Conservation (phyloP, 1,140 invertebrate genomes). For the Macrocentrus cingulum region DNA sequence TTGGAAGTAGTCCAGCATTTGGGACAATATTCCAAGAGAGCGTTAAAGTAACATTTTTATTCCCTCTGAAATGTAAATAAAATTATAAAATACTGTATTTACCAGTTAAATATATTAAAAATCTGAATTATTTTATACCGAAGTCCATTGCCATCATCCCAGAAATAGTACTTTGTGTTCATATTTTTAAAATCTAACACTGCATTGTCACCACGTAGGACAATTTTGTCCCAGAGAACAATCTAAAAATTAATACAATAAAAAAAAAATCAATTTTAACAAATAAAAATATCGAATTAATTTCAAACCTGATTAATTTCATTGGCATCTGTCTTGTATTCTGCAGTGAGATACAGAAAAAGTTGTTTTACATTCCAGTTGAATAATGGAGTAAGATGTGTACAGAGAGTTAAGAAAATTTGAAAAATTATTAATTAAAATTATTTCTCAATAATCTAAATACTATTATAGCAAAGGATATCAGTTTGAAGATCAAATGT, state of each 20-base stretch:
- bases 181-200: conserved; percentile 89
- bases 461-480: conserved; percentile 58
- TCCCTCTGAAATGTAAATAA: conserved; percentile 70
- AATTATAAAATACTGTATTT: neutral
- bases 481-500: conserved; percentile 94
- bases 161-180: conserved; percentile 99
- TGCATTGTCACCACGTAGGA: conserved; percentile 89
- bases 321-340: conserved; percentile 90
- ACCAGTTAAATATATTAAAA: no score
- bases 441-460: neutral
- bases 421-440: neutral
- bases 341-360: conserved; percentile 95
- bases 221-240: conserved; percentile 99
- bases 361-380: conserved; percentile 99
- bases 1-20: conserved; percentile 92
- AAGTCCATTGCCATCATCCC: conserved; percentile 98
- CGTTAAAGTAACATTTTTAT: conserved; percentile 91
- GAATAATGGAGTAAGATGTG: conserved; percentile 84
- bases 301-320: conserved; percentile 77
- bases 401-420: conserved; percentile 38
- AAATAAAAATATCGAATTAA: conserved; percentile 14
- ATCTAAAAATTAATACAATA: conserved; percentile 63
- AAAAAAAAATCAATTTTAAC: conserved; percentile 1
- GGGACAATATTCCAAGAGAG: conserved; percentile 98
- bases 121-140: conserved; percentile 75